Conservation (phyloP, 2,797 vertebrate species). For the Aulostomus chinensis region DNA sequence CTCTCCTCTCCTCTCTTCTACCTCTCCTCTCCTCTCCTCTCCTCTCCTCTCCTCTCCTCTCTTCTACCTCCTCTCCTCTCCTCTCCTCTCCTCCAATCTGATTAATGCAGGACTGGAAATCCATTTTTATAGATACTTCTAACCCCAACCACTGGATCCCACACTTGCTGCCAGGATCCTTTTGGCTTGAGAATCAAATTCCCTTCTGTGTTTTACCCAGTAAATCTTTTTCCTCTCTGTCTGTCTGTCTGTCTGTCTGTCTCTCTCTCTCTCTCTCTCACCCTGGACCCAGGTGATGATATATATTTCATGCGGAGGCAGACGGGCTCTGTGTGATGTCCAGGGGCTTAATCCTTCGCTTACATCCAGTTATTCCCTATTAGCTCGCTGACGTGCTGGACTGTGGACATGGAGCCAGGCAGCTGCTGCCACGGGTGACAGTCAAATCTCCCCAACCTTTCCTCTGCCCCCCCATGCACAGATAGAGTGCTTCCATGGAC, state of each 20-base stretch:
- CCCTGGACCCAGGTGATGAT: constrained; percentile 45
- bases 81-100: constrained; percentile 13
- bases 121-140: constrained; percentile 26
- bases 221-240: constrained; percentile 4
- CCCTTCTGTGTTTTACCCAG: not conserved
- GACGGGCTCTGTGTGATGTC: constrained; percentile 34
- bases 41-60: not conserved
- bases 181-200: not conserved
- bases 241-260: not conserved
- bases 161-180: not conserved
- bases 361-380: constrained; percentile 41
- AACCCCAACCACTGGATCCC: too few species aligned
- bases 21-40: not conserved
- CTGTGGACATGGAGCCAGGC: constrained; percentile 39
- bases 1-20: not conserved
- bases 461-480: too few species aligned
- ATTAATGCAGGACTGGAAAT: constrained; percentile 10
- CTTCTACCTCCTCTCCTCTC: not conserved
- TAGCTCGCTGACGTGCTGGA: constrained; percentile 34
- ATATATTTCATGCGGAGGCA: constrained; percentile 17
- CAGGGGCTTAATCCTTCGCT: constrained; percentile 56
- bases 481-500: too few species aligned
- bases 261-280: not conserved
- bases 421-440: constrained; percentile 45
- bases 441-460: not conserved